Evolutionary conservation across 2,888 invertebrate species (phyloP).

Genomic region (Apocheima hispidaria): DNA sequence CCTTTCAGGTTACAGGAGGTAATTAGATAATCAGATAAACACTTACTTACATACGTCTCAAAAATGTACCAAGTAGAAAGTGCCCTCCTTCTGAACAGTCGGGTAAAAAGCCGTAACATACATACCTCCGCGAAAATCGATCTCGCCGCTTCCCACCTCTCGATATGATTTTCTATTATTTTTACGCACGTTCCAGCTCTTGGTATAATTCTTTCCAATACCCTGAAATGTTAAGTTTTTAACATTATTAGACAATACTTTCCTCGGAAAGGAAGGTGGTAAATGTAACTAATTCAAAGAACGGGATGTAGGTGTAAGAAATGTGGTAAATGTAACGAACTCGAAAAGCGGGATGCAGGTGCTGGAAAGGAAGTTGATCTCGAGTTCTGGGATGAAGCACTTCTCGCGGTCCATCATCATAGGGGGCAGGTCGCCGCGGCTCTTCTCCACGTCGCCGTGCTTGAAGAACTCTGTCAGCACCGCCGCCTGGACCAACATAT

Average conservation of each 20-base stretch:
- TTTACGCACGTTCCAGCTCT: conserved; percentile 71
- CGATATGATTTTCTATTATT: conserved; percentile 84
- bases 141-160: conserved; percentile 85
- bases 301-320: conserved; percentile 62
- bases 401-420: conserved; percentile 94
- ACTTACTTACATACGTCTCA: too few relatives aligned
- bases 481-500: conserved; percentile 81
- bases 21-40: too few relatives aligned
- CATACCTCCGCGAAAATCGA: conserved; percentile 73
- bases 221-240: conserved; percentile 74
- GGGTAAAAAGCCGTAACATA: neutral
- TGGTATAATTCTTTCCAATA: conserved; percentile 84
- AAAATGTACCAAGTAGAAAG: too few relatives aligned
- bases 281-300: conserved; percentile 80
- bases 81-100: too few relatives aligned
- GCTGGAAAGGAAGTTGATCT: conserved; percentile 89
- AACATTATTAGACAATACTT: neutral
- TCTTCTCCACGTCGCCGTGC: conserved; percentile 94
- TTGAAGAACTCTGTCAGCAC: conserved; percentile 94
- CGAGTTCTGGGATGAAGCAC: conserved; percentile 93
- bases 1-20: too few relatives aligned
- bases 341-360: conserved; percentile 82
- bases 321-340: conserved; percentile 73
- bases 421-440: conserved; percentile 89
- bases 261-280: too few relatives aligned